A percentile compares a stretch with the other conserved stretches of the same genome.
Evolutionary conservation across 2,888 invertebrate genomes (phyloP).

Genomic region (Oscheius sp.): DNA sequence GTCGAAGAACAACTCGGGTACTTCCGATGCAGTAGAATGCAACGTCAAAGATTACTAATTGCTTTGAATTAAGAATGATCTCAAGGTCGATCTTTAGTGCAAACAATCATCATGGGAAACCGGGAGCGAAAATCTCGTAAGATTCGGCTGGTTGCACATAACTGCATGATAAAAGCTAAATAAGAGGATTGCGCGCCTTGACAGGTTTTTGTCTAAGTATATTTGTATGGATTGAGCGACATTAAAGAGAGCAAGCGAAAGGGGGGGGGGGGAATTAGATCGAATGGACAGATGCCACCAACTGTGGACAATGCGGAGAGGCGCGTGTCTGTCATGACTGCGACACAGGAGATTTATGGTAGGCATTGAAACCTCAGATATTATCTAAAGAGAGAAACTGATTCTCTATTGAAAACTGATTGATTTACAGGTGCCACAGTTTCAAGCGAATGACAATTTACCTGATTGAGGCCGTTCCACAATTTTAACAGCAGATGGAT

Average conservation of each 20-base stretch:
- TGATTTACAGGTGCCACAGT: conserved; percentile 10
- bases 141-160: conserved; percentile 8
- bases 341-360: conserved; percentile 19
- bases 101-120: conserved; percentile 16
- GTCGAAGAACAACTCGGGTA: conserved; percentile 24
- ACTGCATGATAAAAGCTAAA: conserved; percentile 13
- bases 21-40: conserved; percentile 11
- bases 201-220: conserved; percentile 10
- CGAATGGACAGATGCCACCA: conserved; percentile 5
- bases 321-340: conserved; percentile 13
- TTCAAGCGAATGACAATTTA: too few species aligned
- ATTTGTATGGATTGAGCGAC: too few species aligned
- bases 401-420: not conserved
- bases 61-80: conserved; percentile 2
- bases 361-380: conserved; percentile 22
- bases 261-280: not conserved
- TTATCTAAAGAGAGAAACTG: conserved; percentile 1
- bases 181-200: conserved; percentile 14
- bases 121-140: not conserved
- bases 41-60: conserved; percentile 19
- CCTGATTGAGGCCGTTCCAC: conserved; percentile 28
- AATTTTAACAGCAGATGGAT: conserved; percentile 59
- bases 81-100: conserved; percentile 15
- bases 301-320: conserved; percentile 14
- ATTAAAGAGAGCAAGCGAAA: too few species aligned